Evolutionary conservation across 2,797 vertebrate genomes (phyloP), one percentile per base, ranked within the genome.

Genomic region (Gymnothorax reevesii): DNA sequence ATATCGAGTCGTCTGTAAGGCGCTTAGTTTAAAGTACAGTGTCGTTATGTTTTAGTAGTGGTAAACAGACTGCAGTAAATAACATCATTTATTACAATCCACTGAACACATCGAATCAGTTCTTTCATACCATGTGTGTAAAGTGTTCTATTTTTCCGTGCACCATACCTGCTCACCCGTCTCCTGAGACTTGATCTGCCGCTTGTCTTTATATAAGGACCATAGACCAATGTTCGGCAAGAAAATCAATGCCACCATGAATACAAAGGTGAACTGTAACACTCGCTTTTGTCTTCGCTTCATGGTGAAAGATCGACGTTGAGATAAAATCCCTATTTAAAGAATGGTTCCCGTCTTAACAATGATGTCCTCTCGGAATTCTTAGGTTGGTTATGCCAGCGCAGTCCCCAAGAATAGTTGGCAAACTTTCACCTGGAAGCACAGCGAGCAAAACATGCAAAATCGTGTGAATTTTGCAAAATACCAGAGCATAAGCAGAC

Each of bases 261-360:
- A 97, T 22, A 97, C 90, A 91, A 97, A 94, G 89, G 95, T 96
- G 95, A 97, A 96, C 91, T 97, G 97, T 90, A 97, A 92, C 90
- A 97, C 95, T 55, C 97, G 92, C 91, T 97, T 97, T 94, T 97
- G 97, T 88, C 97, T 96, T 86, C 96, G 96, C 95, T 97, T 97
- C 97, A 97, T 97, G 10, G 69, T 89, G 87, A 83, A 87, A 22
- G 71, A 27, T 25, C 86, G 86, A 12, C 82, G 82, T 52, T 75
- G n/a, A 33, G 82, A 60, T 85, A 77, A 62, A 42, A 85, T 82
- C 88, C 85, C 87, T 27, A 83, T 33, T 52, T 75, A 87, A 87
- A 54, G 85, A 25, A 22, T 66, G 12, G 54, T 86, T 83, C 84
- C 86, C 83, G 83, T 69, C n/a, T 77, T 85, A 75, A 84, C 84